phyloP scores from a whole-genome alignment of 2,113 vertebrate species.

The Tupaia tana region DNA sequence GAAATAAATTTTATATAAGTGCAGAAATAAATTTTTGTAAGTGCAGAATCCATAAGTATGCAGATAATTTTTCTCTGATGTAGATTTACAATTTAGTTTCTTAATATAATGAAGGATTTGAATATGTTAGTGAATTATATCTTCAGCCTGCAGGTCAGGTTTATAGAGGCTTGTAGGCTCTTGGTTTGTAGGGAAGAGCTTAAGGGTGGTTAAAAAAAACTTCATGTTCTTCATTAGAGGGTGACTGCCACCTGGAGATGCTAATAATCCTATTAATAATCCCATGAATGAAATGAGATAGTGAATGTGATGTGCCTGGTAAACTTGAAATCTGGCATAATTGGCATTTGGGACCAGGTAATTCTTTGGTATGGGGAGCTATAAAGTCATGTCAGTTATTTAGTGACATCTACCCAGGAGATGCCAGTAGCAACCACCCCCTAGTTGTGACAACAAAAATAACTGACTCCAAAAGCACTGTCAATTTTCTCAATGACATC shows the following conservation, averaged over 20 bases:
- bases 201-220: neutral
- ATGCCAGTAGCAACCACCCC: neutral
- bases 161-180: neutral
- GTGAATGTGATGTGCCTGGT: neutral
- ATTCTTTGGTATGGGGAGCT: neutral
- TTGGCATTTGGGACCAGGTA: neutral
- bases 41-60: neutral
- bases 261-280: neutral
- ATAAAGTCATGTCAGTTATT: neutral
- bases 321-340: neutral
- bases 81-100: neutral
- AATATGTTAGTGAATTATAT: neutral
- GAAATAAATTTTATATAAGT: neutral
- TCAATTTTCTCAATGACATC: neutral
- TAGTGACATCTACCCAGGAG: neutral
- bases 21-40: neutral
- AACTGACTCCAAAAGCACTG: neutral
- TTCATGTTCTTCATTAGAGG: neutral
- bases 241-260: neutral
- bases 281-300: neutral
- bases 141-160: neutral
- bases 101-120: constrained; percentile 27
- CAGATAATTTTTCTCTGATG: neutral
- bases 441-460: neutral
- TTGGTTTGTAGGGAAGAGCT: neutral